phyloP scores from a whole-genome alignment of 1,140 invertebrate genomes.

The Fopius arisanus region DNA sequence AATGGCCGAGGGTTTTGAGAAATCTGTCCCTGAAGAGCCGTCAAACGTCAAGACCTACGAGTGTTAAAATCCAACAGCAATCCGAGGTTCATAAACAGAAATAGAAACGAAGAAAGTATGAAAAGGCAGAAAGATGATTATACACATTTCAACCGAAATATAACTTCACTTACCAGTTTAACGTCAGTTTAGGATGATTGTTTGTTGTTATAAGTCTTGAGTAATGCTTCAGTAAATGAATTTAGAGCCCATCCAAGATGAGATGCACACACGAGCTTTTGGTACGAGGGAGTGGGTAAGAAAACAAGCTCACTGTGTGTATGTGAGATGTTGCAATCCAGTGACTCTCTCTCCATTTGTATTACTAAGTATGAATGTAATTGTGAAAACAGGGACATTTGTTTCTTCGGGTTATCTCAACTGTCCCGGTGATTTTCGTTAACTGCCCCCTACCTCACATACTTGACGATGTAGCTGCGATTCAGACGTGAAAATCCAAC shows the following conservation, averaged over 20 bases:
- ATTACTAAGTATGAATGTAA: not conserved
- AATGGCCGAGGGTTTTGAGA: not conserved
- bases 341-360: not conserved
- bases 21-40: not conserved
- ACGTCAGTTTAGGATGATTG: conserved; percentile 1
- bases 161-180: not conserved
- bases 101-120: not conserved
- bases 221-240: conserved; percentile 2
- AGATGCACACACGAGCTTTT: not conserved
- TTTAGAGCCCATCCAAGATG: not conserved
- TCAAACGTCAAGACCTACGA: conserved; percentile 4
- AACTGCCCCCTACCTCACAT: not conserved
- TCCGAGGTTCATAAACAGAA: not conserved
- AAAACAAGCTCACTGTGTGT: not conserved
- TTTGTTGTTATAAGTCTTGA: conserved; percentile 8
- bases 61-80: not conserved
- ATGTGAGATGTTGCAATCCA: not conserved
- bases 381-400: not conserved
- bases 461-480: not conserved
- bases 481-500: conserved; percentile 53
- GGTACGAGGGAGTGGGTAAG: not conserved
- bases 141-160: conserved; percentile 3
- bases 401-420: conserved; percentile 15
- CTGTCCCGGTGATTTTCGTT: conserved; percentile 7
- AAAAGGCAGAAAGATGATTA: not conserved